A percentile compares a stretch with the other conserved stretches of the same genome.
phyloP scores from a whole-genome alignment of 2,113 vertebrate species.

The Narcine bancroftii region DNA sequence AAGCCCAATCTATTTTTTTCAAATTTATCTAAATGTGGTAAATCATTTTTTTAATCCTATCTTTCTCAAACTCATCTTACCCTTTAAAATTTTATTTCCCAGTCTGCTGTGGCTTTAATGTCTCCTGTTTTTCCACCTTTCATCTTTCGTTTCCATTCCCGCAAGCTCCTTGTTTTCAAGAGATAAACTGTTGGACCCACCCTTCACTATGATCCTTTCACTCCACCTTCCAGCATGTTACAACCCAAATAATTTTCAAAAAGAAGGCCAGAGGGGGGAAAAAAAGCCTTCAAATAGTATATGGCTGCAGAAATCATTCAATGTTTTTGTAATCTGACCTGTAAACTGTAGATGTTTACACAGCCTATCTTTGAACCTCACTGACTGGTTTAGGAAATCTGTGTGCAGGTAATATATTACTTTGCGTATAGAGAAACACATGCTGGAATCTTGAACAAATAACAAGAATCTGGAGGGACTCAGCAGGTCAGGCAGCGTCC shows the following conservation, averaged over 20 bases:
- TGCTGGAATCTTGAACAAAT: no score
- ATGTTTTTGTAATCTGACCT: neutral
- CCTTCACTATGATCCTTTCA: neutral
- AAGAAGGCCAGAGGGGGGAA: no score
- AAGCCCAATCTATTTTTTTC: neutral
- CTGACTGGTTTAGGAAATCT: neutral
- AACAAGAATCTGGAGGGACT: no score
- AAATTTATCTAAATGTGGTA: neutral
- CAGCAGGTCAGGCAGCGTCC: no score
- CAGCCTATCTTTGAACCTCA: neutral
- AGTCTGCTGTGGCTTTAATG: neutral
- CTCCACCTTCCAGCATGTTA: neutral
- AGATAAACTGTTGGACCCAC: neutral
- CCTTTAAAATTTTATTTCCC: neutral
- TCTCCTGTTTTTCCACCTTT: neutral
- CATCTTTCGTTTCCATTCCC: neutral
- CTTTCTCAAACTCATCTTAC: neutral
- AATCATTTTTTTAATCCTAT: neutral
- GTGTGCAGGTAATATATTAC: neutral
- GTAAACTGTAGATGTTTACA: neutral
- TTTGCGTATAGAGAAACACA: no score
- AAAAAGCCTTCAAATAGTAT: neutral
- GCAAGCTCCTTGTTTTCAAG: neutral
- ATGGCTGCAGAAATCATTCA: neutral
- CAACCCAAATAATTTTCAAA: neutral